These are phyloP conservation scores for Pyrgus malvae DNA, from an alignment of 2,888 invertebrate genomes.

Conservation along the genomic window DNA sequence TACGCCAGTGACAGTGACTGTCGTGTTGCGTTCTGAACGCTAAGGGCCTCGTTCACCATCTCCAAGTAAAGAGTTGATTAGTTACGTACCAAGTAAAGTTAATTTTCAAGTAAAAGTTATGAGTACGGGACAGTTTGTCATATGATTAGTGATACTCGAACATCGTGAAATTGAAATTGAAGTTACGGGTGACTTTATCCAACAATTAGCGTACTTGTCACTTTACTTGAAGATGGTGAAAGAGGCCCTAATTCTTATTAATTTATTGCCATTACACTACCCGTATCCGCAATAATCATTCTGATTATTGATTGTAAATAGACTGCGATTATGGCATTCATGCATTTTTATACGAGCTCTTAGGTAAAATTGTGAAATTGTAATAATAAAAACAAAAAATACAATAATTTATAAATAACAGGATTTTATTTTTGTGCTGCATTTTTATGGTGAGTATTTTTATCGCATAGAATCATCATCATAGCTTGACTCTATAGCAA, in stretches of 20 bases:
- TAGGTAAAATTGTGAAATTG: slow-evolving; percentile 51
- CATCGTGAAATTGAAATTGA: too few relatives aligned
- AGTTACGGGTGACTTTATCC: too few relatives aligned
- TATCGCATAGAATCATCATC: too few relatives aligned
- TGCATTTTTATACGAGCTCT: slow-evolving; percentile 71
- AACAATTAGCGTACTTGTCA: too few relatives aligned
- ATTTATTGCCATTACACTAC: slow-evolving; percentile 40
- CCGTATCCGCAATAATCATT: slow-evolving; percentile 46
- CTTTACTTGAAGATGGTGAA: too few relatives aligned
- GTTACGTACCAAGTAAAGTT: too few relatives aligned
- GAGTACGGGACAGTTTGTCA: too few relatives aligned
- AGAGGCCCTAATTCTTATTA: slow-evolving; percentile 14
- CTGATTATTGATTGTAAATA: slow-evolving; percentile 48
- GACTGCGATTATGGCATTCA: slow-evolving; percentile 53
- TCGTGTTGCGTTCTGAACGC: slow-evolving; percentile 8
- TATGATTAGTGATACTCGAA: too few relatives aligned
- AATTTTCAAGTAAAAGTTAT: too few relatives aligned
- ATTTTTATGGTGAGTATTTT: too few relatives aligned
- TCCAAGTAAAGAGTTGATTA: too few relatives aligned
- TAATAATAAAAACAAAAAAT: slow-evolving; percentile 20
- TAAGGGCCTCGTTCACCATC: slow-evolving; percentile 5
- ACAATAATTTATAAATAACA: not conserved
- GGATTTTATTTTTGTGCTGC: slow-evolving; percentile 1
- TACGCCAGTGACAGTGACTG: slow-evolving; percentile 35
- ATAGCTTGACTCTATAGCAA: too few relatives aligned